These are phyloP conservation scores for Ailurus styani DNA, from an alignment of 2,113 vertebrate genomes.

Conservation along the genomic window DNA sequence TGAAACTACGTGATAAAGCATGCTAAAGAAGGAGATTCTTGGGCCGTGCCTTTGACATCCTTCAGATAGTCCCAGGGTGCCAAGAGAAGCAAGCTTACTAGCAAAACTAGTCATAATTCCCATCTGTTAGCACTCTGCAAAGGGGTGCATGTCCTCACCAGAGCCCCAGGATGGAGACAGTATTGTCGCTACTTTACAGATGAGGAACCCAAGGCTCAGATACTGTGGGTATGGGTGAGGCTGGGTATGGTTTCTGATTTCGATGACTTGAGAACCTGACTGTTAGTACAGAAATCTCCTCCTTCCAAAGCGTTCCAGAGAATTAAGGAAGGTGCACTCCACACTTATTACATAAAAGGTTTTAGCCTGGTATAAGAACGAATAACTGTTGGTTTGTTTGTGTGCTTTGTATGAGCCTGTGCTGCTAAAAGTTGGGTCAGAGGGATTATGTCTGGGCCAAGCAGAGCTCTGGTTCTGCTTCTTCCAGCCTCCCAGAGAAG, in stretches of 20 bases:
- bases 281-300: neutral
- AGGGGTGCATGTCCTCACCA: rapidly evolving
- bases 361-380: neutral
- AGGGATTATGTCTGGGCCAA: neutral
- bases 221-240: too few relatives aligned
- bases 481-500: neutral
- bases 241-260: neutral
- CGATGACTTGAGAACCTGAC: neutral
- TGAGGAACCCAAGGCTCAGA: neutral
- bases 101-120: neutral
- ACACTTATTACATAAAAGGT: neutral
- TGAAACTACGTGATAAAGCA: neutral
- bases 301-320: neutral
- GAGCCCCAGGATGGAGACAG: neutral
- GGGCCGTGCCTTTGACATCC: neutral
- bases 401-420: neutral
- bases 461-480: neutral
- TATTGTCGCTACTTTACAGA: neutral
- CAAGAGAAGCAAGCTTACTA: neutral
- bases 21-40: neutral
- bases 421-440: neutral
- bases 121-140: neutral
- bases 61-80: neutral
- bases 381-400: neutral
- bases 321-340: neutral